Evolutionary conservation across 2,888 invertebrate species (phyloP).

Genomic region (Sarcophaga caerulescens): DNA sequence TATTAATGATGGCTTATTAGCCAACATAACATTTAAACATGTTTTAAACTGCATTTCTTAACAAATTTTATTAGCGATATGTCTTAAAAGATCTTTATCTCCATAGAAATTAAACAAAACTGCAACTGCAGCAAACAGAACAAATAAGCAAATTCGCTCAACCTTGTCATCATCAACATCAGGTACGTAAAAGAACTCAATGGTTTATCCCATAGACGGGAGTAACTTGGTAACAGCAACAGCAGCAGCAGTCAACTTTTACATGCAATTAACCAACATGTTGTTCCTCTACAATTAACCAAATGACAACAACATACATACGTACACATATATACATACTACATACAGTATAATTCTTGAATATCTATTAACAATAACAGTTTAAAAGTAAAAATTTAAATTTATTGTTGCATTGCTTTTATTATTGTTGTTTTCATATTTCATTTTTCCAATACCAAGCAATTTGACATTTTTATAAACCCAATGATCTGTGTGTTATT

Average conservation of each 20-base stretch:
- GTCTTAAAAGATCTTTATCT: slow-evolving; percentile 48
- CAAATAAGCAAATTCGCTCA: not conserved
- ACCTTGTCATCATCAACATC: not conserved
- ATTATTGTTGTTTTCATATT: too few species aligned
- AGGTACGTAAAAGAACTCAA: slow-evolving; percentile 20
- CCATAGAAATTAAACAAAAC: not conserved
- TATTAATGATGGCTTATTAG: slow-evolving; percentile 65
- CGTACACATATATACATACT: too few species aligned
- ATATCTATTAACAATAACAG: too few species aligned
- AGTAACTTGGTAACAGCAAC: slow-evolving; percentile 20
- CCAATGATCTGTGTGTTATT: slow-evolving; percentile 23
- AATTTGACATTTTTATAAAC: too few species aligned
- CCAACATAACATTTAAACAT: slow-evolving; percentile 57
- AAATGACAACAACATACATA: too few species aligned
- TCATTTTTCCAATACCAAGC: too few species aligned
- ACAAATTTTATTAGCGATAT: slow-evolving; percentile 36
- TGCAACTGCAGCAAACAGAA: not conserved
- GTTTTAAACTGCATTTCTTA: slow-evolving; percentile 38
- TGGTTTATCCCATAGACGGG: not conserved
- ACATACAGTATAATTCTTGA: too few species aligned
- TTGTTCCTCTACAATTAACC: not conserved
- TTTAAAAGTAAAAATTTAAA: too few species aligned
- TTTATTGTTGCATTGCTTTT: too few species aligned
- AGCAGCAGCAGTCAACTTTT: slow-evolving; percentile 39
- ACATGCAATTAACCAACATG: slow-evolving; percentile 55